These are phyloP conservation scores for Hemiprocne comata DNA, from an alignment of 2,113 vertebrate species.

Conservation along the genomic window DNA sequence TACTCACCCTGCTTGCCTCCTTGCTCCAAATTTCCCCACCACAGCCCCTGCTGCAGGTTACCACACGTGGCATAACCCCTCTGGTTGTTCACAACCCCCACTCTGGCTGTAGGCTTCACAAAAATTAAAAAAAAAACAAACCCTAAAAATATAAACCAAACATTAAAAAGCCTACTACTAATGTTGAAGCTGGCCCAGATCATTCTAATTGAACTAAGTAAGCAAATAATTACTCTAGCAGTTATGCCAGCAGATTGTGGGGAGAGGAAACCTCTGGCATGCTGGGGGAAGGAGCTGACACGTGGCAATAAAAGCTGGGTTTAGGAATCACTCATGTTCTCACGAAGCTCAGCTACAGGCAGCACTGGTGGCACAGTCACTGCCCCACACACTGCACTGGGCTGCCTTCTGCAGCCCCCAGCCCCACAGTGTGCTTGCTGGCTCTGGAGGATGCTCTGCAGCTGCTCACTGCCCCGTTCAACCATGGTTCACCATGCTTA, in stretches of 20 bases:
- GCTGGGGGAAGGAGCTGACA: background rate
- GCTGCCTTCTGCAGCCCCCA: background rate
- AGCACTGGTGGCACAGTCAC: rapidly evolving
- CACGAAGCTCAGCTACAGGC: rapidly evolving
- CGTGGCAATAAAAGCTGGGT: background rate
- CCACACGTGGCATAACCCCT: rapidly evolving
- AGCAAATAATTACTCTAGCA: background rate
- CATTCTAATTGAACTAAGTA: background rate
- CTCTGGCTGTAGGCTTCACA: background rate
- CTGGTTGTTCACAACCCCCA: background rate
- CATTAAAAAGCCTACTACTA: background rate
- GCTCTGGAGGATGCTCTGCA: background rate
- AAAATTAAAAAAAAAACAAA: background rate
- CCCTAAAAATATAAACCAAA: too few species aligned
- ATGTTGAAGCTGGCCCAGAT: background rate
- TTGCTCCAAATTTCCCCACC: background rate
- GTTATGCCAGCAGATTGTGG: background rate
- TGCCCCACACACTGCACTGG: rapidly evolving
- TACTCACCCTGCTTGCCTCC: background rate
- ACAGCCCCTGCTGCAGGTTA: background rate
- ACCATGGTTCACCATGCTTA: rapidly evolving
- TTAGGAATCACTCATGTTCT: background rate
- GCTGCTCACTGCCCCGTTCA: rapidly evolving
- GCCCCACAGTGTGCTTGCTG: rapidly evolving
- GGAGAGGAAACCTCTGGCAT: background rate